Percentiles rank a stretch among this genome's conserved stretches.
These are phyloP conservation scores for Excalfactoria chinensis DNA, from an alignment of 2,113 vertebrate genomes.

Conservation along the genomic window DNA sequence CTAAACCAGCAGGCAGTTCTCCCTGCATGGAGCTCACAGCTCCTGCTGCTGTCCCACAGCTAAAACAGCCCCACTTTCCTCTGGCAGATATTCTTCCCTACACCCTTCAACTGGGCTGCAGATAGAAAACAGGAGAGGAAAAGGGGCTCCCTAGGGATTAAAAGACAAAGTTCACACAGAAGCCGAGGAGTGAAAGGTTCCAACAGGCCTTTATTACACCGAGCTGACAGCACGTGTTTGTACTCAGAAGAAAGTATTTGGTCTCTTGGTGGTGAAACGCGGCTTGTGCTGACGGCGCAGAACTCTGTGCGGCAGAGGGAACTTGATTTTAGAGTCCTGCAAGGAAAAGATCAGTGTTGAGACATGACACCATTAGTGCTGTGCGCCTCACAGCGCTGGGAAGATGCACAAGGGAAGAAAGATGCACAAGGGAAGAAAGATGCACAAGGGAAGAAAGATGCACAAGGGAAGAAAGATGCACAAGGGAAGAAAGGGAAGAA, in stretches of 20 bases:
- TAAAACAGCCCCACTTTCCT: background rate
- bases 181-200: background rate
- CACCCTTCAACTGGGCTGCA: background rate
- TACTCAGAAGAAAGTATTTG: constrained; percentile 94
- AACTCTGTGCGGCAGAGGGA: constrained; percentile 96
- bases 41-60: background rate
- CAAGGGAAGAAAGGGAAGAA: too few relatives aligned
- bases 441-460: too few relatives aligned
- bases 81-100: background rate
- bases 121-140: background rate
- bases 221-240: constrained; percentile 17
- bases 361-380: background rate
- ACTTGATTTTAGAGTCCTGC: constrained; percentile 99
- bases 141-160: background rate
- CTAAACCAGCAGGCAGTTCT: too few relatives aligned
- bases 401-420: too few relatives aligned
- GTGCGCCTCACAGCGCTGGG: background rate
- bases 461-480: too few relatives aligned
- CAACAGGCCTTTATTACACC: constrained; percentile 79
- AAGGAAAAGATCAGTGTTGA: background rate
- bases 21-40: rapidly evolving
- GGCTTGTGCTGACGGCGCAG: constrained; percentile 96
- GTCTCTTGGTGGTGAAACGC: constrained; percentile 99
- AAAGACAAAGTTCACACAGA: background rate
- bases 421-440: too few relatives aligned